phyloP scores from a whole-genome alignment of 2,113 vertebrate genomes.

The Ceratotherium simum region DNA sequence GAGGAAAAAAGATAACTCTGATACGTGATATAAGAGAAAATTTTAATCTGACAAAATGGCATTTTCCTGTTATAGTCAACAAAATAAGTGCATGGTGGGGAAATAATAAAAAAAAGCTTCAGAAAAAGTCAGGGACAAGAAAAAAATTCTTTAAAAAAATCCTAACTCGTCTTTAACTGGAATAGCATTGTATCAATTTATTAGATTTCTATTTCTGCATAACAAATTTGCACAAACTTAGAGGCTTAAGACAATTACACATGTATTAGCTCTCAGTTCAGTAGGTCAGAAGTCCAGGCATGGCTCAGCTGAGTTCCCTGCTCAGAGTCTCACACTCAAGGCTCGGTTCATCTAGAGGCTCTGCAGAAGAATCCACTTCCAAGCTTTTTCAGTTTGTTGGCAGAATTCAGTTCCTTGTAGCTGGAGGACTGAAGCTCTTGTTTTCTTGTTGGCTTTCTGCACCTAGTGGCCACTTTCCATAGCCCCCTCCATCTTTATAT shows the following conservation, averaged over 20 bases:
- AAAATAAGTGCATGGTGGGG: conserved; percentile 44
- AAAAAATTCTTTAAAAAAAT: background rate
- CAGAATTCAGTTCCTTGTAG: background rate
- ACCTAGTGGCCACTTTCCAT: background rate
- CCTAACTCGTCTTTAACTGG: background rate
- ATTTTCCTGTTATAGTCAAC: conserved; percentile 59
- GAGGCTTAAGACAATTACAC: background rate
- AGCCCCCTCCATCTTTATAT: background rate
- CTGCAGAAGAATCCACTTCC: background rate
- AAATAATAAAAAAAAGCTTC: conserved; percentile 36
- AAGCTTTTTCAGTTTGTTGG: background rate
- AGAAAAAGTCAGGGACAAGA: background rate
- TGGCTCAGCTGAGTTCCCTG: background rate
- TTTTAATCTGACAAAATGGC: conserved; percentile 47
- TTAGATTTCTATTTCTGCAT: conserved; percentile 1
- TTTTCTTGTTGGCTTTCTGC: background rate
- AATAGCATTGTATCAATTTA: background rate
- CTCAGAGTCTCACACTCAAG: background rate
- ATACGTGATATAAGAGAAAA: conserved; percentile 47
- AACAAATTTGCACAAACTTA: background rate
- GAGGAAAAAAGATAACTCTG: background rate
- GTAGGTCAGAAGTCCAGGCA: background rate
- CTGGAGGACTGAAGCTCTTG: background rate
- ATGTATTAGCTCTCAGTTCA: background rate
- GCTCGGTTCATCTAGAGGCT: background rate